Conservation (phyloP, 2,797 vertebrate species). For the Megalops cyprinoides region DNA sequence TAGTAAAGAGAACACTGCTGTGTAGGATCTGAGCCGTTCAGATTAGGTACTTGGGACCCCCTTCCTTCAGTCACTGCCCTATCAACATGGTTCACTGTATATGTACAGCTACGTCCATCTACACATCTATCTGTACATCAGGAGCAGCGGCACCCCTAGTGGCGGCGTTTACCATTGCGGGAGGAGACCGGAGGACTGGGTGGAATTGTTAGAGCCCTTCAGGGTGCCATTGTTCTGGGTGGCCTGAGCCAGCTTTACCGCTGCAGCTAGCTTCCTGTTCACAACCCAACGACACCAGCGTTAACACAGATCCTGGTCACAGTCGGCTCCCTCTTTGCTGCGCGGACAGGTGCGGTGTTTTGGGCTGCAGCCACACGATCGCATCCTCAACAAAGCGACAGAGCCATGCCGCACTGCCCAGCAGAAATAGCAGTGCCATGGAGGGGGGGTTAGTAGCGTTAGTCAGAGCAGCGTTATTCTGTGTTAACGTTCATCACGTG, state of each 20-base stretch:
- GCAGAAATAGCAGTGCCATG: neutral
- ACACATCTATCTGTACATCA: constrained; percentile 24
- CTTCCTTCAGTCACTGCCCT: neutral
- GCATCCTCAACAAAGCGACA: neutral
- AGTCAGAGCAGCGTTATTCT: neutral
- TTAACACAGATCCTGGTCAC: constrained; percentile 57
- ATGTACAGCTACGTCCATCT: neutral
- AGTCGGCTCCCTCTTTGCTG: constrained; percentile 5
- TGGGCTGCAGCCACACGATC: neutral
- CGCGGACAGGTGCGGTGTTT: neutral
- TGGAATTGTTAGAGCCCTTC: constrained; percentile 89
- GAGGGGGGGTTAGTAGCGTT: neutral
- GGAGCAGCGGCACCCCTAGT: constrained; percentile 44
- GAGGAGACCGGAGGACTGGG: constrained; percentile 87
- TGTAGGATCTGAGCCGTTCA: neutral
- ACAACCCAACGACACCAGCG: constrained; percentile 77
- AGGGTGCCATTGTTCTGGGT: constrained; percentile 94
- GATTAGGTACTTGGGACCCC: neutral
- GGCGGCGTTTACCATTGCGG: constrained; percentile 89
- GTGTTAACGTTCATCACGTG: neutral
- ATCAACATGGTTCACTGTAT: neutral
- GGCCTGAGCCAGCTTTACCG: constrained; percentile 94
- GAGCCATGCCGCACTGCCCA: neutral
- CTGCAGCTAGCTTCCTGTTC: constrained; percentile 96
- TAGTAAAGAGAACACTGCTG: neutral